phyloP scores from a whole-genome alignment of 1,140 invertebrate genomes.

The Steinernema khuongi region DNA sequence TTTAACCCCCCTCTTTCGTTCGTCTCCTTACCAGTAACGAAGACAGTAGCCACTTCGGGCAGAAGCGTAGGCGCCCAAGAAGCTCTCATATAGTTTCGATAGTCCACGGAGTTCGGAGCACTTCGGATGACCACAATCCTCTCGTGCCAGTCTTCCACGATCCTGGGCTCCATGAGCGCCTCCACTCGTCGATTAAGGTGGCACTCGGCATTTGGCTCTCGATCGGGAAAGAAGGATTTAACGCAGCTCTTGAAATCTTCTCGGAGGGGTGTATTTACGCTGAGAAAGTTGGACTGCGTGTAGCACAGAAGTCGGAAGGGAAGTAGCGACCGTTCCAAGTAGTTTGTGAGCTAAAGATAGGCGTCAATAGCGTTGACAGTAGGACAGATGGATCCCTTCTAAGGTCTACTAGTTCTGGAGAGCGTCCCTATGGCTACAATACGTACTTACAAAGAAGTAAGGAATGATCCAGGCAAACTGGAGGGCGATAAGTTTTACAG shows the following conservation, averaged over 20 bases:
- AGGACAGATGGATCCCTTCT: too few species aligned
- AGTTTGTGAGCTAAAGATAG: conserved; percentile 53
- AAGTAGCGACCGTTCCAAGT: conserved; percentile 53
- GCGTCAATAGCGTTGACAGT: too few species aligned
- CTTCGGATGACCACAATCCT: conserved; percentile 46
- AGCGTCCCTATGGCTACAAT: not conserved
- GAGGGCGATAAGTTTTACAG: conserved; percentile 37
- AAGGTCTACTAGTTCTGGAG: too few species aligned
- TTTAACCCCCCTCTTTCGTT: conserved; percentile 16
- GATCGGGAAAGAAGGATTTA: conserved; percentile 41
- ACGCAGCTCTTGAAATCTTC: conserved; percentile 42
- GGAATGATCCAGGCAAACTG: conserved; percentile 54
- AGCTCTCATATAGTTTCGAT: conserved; percentile 48
- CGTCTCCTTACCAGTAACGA: conserved; percentile 41
- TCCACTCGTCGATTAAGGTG: not conserved
- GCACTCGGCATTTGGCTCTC: not conserved
- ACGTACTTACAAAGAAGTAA: conserved; percentile 48
- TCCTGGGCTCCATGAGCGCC: not conserved
- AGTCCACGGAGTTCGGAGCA: conserved; percentile 44
- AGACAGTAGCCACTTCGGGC: conserved; percentile 43
- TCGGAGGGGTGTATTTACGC: conserved; percentile 43
- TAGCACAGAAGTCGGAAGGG: conserved; percentile 55
- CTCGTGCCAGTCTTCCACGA: conserved; percentile 10
- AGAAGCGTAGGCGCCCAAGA: conserved; percentile 48
- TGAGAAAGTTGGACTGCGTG: conserved; percentile 51